Base-by-base conservation (phyloP, 1,140 invertebrate species). In the Leucophenga varia region DNA sequence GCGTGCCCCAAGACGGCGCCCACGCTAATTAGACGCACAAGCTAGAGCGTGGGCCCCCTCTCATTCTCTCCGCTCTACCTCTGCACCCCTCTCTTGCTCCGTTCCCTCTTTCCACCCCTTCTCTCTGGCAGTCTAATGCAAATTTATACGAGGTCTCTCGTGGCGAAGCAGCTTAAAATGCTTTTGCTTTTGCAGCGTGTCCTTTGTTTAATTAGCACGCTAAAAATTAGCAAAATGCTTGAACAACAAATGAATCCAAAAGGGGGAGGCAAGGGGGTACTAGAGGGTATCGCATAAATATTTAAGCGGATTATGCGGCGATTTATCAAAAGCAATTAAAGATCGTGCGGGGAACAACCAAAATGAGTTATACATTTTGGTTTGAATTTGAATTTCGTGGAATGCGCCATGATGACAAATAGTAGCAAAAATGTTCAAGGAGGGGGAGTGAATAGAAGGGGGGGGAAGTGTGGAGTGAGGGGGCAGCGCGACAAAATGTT, bases 351-450 rank as follows among this genome's bases (percentile, higher is more conserved):
- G n/a, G n/a, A 59, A 54, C 49, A 52, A 54, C 32, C 41, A 35
- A 47, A n/a, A 50, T 54, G 46, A 51, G 38, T n/a, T n/a, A n/a
- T n/a, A 46, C 45, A 51, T 57, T 52, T 46, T 18, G 2, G 13
- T 44, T n/a, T 37, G 13, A 35, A 49, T 40, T 44, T 28, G 41
- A 22, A 49, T 65, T n/a, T 65, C 63, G 63, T 43, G 63, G 63
- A 63, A 65, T 65, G 63, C 58, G 52, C 48, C 51, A 44, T 49
- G 63, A 65, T 65, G 63, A 65, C 63, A 65, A 65, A 65, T 65
- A 67, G 63, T 65, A 63, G 63, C 63, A 67, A 65, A 65, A 65
- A 65, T 67, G 63, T 65, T 67, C n/a, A n/a, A n/a, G n/a, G n/a
- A n/a, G n/a, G n/a, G n/a, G n/a, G n/a, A n/a, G 52, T 54, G 40